Evolutionary conservation across 2,888 invertebrate genomes (phyloP), one percentile per base, ranked within the genome.

Genomic region (Drosophila kuntzei): DNA sequence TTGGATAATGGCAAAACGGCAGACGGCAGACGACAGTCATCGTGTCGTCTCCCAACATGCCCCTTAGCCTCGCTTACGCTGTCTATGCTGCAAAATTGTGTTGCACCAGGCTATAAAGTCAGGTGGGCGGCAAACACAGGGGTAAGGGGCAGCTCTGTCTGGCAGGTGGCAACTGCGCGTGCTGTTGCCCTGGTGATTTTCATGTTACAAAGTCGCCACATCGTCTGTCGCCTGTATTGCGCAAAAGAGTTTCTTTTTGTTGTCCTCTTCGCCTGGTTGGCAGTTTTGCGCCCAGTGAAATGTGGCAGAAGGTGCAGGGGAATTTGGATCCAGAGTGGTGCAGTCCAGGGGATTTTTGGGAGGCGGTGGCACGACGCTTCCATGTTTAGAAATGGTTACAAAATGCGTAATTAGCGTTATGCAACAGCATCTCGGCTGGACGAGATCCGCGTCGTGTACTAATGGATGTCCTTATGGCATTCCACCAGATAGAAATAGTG

Each of bases 351-450:
- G 32, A 9, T 54, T 53, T 41, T 50, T 54, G 11, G 14, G 22
- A 8, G 7, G 11, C 37, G 9, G 9, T 16, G 32, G 32, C 64
- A 64, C 57, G 44, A 20, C 62, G 47, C 59, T 66, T 76, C 43
- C 50, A 59, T 75, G 85, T 62, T 87, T 84, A 78, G 81, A 87
- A 82, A 80, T 75, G 87, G 82, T 55, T 81, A 72, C 88, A 87
- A 82, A 82, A 88, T 88, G 82, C 82, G 82, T 82, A 88, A 88
- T 88, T 82, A 82, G 82, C 82, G 89, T 76, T 82, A 82, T 76
- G 84, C 66, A 67, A 69, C 66, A 60, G 68, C 76, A 76, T 82
- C 82, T 73, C 39, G 44, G 47, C 22, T 27, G 18, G 25, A 44
- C n/a, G 12, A 32, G 20, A 14, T 43, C 12, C 37, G 12, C 34